Percentiles rank a stretch among this genome's conserved stretches.
phyloP scores from a whole-genome alignment of 2,113 vertebrate genomes.

The Anolis carolinensis region DNA sequence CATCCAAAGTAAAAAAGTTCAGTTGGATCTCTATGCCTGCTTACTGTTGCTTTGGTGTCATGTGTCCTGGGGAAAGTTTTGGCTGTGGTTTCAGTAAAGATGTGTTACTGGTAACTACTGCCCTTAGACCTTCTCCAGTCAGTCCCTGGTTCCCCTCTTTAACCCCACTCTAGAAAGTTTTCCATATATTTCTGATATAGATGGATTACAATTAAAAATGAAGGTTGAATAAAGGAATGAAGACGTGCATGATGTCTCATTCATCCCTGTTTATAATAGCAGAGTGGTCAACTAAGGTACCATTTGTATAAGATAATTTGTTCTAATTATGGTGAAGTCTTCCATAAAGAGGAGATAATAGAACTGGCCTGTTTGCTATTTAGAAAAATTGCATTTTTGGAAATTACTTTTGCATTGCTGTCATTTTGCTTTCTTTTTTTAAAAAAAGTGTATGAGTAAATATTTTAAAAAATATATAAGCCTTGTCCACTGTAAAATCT shows the following conservation, averaged over 20 bases:
- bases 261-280: neutral
- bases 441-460: neutral
- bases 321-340: neutral
- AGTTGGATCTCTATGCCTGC: neutral
- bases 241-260: neutral
- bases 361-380: neutral
- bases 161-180: no score
- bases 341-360: neutral
- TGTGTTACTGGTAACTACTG: neutral
- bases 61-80: neutral
- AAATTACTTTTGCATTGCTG: neutral
- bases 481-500: neutral
- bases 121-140: neutral
- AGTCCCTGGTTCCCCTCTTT: neutral
- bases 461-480: neutral
- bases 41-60: neutral
- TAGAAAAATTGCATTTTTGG: neutral
- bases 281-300: neutral
- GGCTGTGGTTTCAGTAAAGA: neutral
- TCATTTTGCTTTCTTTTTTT: neutral
- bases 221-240: neutral
- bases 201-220: neutral
- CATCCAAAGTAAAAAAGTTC: neutral
- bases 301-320: no score
- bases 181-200: no score